Evolutionary conservation across 2,888 invertebrate species (phyloP).

Genomic region (Choristoneura rosaceana): DNA sequence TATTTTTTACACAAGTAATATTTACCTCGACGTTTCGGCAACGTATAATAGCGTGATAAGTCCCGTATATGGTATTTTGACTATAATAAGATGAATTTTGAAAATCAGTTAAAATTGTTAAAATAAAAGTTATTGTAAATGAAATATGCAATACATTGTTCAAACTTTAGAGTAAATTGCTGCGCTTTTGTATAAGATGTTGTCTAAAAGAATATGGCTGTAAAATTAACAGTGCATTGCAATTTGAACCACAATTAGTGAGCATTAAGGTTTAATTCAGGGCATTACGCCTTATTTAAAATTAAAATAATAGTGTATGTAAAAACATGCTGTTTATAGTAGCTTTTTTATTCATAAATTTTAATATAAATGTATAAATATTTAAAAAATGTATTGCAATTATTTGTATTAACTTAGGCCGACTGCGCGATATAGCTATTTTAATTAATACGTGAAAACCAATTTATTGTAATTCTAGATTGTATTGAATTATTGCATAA

Average conservation of each 20-base stretch:
- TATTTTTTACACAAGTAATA: no score
- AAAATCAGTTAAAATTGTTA: no score
- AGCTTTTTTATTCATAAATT: constrained; percentile 42
- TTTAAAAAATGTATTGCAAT: constrained; percentile 26
- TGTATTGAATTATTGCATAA: constrained; percentile 1
- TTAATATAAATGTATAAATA: constrained; percentile 15
- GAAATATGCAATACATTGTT: background rate
- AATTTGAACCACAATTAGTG: constrained; percentile 5
- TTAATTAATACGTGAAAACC: constrained; percentile 3
- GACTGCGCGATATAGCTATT: background rate
- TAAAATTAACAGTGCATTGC: constrained; percentile 9
- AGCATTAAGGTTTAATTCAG: constrained; percentile 1
- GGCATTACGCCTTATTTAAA: background rate
- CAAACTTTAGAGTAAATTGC: background rate
- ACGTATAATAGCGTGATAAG: no score
- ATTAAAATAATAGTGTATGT: constrained; percentile 13
- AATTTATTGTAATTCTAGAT: constrained; percentile 1
- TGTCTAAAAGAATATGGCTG: constrained; percentile 17
- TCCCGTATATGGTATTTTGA: no score
- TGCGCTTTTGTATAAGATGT: background rate
- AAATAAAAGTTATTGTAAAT: constrained; percentile 2
- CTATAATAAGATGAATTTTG: background rate
- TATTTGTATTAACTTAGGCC: constrained; percentile 6
- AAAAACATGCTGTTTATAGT: constrained; percentile 25
- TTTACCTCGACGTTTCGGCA: no score